Evolutionary conservation across 2,888 invertebrate genomes (phyloP).

Genomic region (Gymnosoma rotundatum): DNA sequence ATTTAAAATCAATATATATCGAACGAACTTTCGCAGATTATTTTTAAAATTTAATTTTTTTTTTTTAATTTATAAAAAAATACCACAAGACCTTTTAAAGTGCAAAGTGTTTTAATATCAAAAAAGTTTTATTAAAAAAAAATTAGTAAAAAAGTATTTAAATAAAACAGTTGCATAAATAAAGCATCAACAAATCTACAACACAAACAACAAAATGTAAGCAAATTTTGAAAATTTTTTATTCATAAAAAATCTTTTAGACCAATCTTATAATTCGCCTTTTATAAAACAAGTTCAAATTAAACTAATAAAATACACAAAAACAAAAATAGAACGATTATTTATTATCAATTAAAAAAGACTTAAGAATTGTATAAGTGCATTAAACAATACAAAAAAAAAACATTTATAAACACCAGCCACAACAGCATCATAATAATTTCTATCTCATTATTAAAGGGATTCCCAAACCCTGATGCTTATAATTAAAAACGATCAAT

Average conservation of each 20-base stretch:
- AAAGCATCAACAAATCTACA: background rate
- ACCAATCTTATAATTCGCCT: too few species aligned
- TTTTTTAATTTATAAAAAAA: background rate
- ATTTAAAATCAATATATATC: conserved; percentile 31
- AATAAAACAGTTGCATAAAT: conserved; percentile 40
- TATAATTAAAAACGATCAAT: background rate
- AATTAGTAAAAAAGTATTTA: conserved; percentile 38
- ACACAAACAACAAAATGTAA: conserved; percentile 38
- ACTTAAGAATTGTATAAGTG: background rate
- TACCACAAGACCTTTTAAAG: conserved; percentile 5
- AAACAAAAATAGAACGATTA: conserved; percentile 10
- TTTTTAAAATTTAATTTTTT: background rate
- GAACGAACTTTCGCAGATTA: conserved; percentile 55
- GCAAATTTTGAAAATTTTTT: background rate
- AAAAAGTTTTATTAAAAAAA: conserved; percentile 34
- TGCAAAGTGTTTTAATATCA: conserved; percentile 48
- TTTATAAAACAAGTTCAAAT: too few species aligned
- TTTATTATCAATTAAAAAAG: conserved; percentile 30
- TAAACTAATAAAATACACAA: background rate
- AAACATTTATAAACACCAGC: conserved; percentile 21
- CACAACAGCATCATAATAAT: background rate
- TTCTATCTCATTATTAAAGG: background rate
- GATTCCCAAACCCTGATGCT: conserved; percentile 29
- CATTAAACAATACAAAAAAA: conserved; percentile 22
- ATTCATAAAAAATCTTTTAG: background rate